Evolutionary conservation across 1,140 invertebrate species (phyloP).

Genomic region (Uloborus diversus): DNA sequence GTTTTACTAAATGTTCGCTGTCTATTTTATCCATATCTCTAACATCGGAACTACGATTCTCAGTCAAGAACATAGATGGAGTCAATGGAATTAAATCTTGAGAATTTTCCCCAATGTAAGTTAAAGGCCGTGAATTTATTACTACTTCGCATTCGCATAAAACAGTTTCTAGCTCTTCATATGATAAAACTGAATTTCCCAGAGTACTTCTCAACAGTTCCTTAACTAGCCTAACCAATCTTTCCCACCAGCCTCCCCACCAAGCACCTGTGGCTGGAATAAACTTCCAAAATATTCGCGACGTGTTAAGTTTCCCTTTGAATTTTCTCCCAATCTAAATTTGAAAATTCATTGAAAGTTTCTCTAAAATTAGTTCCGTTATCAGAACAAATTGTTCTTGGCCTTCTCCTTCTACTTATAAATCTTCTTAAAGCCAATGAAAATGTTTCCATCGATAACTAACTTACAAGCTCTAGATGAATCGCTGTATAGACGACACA

Average conservation of each 20-base stretch:
- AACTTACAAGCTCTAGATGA: conserved; percentile 63
- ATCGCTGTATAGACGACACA: conserved; percentile 29
- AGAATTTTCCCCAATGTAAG: neutral
- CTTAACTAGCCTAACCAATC: conserved; percentile 6
- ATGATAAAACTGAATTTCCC: neutral
- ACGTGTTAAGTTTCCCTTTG: neutral
- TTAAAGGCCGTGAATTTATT: conserved; percentile 6
- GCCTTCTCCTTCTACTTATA: conserved; percentile 63
- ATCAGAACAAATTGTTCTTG: conserved; percentile 62
- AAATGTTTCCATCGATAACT: conserved; percentile 63
- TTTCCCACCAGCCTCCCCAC: conserved; percentile 39
- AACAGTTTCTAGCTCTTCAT: conserved; percentile 4
- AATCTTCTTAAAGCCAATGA: conserved; percentile 64
- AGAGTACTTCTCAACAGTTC: neutral
- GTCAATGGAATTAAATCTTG: conserved; percentile 19
- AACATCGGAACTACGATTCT: neutral
- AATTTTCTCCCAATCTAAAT: neutral
- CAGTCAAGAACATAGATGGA: conserved; percentile 6
- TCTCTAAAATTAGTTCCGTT: conserved; percentile 65
- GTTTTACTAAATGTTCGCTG: neutral
- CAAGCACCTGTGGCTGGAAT: neutral
- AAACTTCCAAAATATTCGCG: neutral
- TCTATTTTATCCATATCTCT: conserved; percentile 2
- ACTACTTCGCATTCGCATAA: neutral
- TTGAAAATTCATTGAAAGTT: neutral